Base-by-base conservation (phyloP, 2,797 vertebrate species). In the Silurus lanzhouensis region DNA sequence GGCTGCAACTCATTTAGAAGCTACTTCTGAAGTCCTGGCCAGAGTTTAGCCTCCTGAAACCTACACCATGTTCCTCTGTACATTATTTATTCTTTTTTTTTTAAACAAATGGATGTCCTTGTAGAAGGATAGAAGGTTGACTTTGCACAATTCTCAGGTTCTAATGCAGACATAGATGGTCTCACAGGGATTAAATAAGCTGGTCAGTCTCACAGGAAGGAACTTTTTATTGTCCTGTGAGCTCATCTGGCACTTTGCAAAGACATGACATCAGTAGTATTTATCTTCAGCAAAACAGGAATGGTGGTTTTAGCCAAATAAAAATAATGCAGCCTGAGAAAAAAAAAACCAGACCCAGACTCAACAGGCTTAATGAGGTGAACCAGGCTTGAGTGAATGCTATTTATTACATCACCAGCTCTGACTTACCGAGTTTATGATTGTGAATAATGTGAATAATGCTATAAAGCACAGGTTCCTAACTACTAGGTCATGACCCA, bases 1-100 rank as follows among this genome's bases (percentile, higher is more conserved):
- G 87, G 81, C 89, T 90, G 90, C 85, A 90, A 90, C 88, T 93
- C 89, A 91, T 92, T 91, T 84, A 88, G 91, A 86, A 91, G 90
- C 52, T 31, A 31, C 1, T n/a, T 72, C 78, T 86, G 68, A 15
- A 85, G 20, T 64, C 81, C 52, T 81, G 77, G 48, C 25, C 61
- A 25, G 63, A 66, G 17, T 13, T 57, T 15, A n/a, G 38, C 19
- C 44, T 67, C n/a, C 57, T 4, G 55, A 72, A 22, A 25, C 3
- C 12, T 22, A 60, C 14, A 19, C 5, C 31, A 25, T 46, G 57
- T 72, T 72, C 13, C 19, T 19, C 5, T 60, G 67, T 71, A 52
- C 77, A 38, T 44, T 77, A 31, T 44, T 25, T 6, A 25, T 10
- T 38, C 3, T 64, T 25, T 4, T 4, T 7, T 74, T 13, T 38